Percentiles rank a stretch among this genome's conserved stretches.
phyloP scores from a whole-genome alignment of 2,113 vertebrate species.

The Copsychus sechellarum region DNA sequence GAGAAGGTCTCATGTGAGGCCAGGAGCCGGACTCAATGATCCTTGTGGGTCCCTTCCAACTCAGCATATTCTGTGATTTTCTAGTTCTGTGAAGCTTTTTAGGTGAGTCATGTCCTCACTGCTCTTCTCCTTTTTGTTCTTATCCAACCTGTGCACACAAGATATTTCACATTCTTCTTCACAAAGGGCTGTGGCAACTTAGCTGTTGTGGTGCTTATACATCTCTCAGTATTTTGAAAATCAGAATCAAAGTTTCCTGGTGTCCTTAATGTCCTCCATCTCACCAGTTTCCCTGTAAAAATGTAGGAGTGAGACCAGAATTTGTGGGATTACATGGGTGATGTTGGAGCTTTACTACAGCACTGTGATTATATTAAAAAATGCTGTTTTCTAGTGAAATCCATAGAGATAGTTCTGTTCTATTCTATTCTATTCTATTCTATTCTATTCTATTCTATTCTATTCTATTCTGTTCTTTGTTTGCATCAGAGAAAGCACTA shows the following conservation, averaged over 20 bases:
- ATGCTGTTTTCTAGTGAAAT: background rate
- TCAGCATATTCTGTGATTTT: background rate
- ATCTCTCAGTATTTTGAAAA: background rate
- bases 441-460: too few relatives aligned
- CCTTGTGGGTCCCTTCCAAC: background rate
- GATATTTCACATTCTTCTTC: background rate
- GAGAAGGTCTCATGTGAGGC: fast-evolving
- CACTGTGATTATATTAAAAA: background rate
- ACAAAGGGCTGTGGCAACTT: background rate
- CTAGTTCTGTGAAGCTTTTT: background rate
- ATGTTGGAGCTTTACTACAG: background rate
- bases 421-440: too few relatives aligned
- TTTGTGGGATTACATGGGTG: background rate
- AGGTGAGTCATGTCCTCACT: background rate
- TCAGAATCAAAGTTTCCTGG: background rate
- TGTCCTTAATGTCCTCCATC: background rate
- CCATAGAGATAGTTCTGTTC: background rate
- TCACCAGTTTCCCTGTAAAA: background rate
- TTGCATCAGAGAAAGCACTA: background rate
- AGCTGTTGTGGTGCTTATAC: background rate
- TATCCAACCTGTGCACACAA: background rate
- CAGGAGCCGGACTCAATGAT: background rate
- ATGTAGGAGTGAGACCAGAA: background rate
- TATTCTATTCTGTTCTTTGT: background rate
- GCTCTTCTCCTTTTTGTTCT: background rate